Evolutionary conservation across 2,797 vertebrate genomes (phyloP), one percentile per base, ranked within the genome.

Genomic region (Notamacropus eugenii): DNA sequence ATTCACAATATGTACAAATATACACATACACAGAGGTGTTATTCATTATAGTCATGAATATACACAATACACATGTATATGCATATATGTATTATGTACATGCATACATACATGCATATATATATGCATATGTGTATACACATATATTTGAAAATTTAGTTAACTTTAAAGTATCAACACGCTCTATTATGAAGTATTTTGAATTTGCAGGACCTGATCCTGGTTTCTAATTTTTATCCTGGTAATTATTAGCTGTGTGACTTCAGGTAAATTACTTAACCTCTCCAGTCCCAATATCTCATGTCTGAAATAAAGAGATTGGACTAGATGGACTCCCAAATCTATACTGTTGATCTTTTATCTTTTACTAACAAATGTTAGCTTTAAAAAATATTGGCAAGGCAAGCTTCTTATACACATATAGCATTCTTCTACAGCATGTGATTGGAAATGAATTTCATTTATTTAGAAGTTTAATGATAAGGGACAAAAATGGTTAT

Each of bases 381-480:
- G 27, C 5, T 58, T 58, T 58, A 28, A 22, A 27, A 8, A 55
- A 34, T 14, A 90, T 54, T 52, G 55, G 40, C 5, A 59, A 3
- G 29, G 87, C 31, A 54, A 91, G 58, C 1, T 50, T 29, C 59
- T 27, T n/a, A 6, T 93, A 46, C 93, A 87, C 54, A 31, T 34
- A 14, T 13, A 67, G 31, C 14, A 54, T 28, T 58, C 46, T 92
- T 93, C n/a, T 24, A 54, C 93, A 56, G 31, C 55, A 55, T 13
- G 40, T 27, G 14, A 91, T 46, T 54, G 14, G 55, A 9, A 28
- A 90, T 90, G 57, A 22, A 55, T 62, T 82, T 92, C 19, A 27
- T 57, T 57, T 27, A 94, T 46, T 93, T 31, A 93, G 55, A 95
- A 92, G 90, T 67, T 91, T 46, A 96, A 94, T 54, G 54, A 5